These are phyloP conservation scores for Phocoena sinus DNA, from an alignment of 2,113 vertebrate species.

Conservation along the genomic window DNA sequence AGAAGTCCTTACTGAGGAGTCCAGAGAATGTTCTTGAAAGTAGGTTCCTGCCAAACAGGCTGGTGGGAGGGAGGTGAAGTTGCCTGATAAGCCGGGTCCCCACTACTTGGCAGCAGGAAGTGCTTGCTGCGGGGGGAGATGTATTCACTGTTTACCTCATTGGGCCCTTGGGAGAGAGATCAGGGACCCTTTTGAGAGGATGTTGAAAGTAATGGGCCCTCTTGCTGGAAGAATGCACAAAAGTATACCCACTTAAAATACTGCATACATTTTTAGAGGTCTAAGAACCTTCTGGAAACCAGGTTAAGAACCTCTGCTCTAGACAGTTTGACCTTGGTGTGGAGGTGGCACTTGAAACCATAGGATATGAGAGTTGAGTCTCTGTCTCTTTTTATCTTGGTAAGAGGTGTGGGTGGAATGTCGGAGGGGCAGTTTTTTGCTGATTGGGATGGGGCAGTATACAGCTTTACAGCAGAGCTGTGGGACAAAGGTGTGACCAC, in stretches of 20 bases:
- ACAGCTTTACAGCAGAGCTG: background rate
- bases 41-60: conserved; percentile 75
- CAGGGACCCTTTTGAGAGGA: background rate
- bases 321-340: background rate
- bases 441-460: background rate
- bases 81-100: background rate
- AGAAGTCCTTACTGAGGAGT: conserved; percentile 94
- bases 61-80: background rate
- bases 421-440: background rate
- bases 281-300: background rate
- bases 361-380: background rate
- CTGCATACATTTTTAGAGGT: background rate
- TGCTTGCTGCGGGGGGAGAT: background rate
- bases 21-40: conserved; percentile 96
- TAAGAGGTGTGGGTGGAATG: background rate
- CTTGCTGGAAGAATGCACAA: background rate
- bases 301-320: background rate
- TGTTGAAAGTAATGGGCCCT: background rate
- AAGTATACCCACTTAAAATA: background rate
- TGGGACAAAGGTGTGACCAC: background rate
- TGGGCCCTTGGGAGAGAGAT: background rate
- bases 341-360: background rate
- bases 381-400: background rate
- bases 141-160: background rate
- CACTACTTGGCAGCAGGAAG: background rate